phyloP scores from a whole-genome alignment of 2,113 vertebrate species.

The Nanorana parkeri region DNA sequence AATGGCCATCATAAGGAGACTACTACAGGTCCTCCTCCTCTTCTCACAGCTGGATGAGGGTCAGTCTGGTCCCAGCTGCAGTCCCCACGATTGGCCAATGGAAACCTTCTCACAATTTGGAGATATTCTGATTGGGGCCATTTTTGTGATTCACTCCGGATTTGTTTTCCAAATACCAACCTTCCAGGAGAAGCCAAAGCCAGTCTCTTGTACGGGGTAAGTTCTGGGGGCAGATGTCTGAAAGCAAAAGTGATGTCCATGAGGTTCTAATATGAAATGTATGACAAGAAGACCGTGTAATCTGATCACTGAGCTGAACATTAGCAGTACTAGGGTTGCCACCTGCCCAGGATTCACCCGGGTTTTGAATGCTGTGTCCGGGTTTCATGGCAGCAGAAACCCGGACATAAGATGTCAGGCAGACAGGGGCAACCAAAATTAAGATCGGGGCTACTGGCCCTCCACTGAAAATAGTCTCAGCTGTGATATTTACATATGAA shows the following conservation, averaged over 20 bases:
- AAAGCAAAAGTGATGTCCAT: background rate
- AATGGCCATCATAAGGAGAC: background rate
- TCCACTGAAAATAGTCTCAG: too few relatives aligned
- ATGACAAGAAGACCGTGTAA: too few relatives aligned
- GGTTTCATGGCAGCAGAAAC: too few relatives aligned
- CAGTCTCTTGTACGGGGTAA: constrained; percentile 2
- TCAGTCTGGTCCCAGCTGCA: background rate
- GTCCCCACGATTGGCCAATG: constrained; percentile 11
- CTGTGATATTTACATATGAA: too few relatives aligned
- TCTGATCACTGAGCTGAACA: too few relatives aligned
- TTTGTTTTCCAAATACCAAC: constrained; percentile 6
- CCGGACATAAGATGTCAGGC: too few relatives aligned
- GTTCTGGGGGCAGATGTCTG: background rate
- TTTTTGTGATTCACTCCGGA: constrained; percentile 16
- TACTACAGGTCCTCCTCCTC: constrained; percentile 11
- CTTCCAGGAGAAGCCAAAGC: constrained; percentile 19
- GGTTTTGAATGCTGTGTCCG: too few relatives aligned
- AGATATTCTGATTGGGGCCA: constrained; percentile 1
- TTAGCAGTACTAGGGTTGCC: too few relatives aligned
- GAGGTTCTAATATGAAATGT: too few relatives aligned
- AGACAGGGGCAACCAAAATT: too few relatives aligned
- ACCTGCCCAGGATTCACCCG: too few relatives aligned
- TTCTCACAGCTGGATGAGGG: background rate
- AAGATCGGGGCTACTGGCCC: too few relatives aligned
- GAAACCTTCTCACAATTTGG: constrained; percentile 12